Evolutionary conservation across 2,113 vertebrate genomes (phyloP).

Genomic region (Fregetta grallaria): DNA sequence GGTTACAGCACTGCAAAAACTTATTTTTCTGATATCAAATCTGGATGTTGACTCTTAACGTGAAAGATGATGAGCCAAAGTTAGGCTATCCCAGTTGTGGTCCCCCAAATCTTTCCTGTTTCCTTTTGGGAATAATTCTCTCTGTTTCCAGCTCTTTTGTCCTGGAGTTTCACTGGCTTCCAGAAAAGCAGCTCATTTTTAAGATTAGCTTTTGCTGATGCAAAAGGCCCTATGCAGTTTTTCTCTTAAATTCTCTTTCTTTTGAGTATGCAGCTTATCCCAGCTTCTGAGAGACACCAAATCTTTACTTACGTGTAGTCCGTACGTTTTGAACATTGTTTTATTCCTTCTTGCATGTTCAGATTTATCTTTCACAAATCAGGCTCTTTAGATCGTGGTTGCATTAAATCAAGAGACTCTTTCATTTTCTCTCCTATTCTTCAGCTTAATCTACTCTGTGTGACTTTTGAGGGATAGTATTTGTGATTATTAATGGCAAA

Average conservation of each 20-base stretch:
- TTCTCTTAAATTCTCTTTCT: background rate
- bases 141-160: background rate
- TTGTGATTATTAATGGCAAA: background rate
- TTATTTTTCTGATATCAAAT: background rate
- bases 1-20: background rate
- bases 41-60: background rate
- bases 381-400: background rate
- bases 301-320: rapidly evolving
- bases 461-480: background rate
- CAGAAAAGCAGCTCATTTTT: background rate
- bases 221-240: background rate
- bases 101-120: background rate
- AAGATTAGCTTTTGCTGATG: background rate
- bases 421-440: background rate
- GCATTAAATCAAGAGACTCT: conserved; percentile 4
- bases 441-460: conserved; percentile 6
- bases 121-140: background rate
- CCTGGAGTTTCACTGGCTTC: background rate
- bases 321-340: background rate
- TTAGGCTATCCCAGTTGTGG: background rate
- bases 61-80: background rate
- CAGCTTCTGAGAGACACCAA: background rate
- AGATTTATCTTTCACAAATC: background rate
- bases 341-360: background rate
- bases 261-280: background rate